These are phyloP conservation scores for Athene noctua DNA, from an alignment of 2,113 vertebrate genomes.

Conservation along the genomic window DNA sequence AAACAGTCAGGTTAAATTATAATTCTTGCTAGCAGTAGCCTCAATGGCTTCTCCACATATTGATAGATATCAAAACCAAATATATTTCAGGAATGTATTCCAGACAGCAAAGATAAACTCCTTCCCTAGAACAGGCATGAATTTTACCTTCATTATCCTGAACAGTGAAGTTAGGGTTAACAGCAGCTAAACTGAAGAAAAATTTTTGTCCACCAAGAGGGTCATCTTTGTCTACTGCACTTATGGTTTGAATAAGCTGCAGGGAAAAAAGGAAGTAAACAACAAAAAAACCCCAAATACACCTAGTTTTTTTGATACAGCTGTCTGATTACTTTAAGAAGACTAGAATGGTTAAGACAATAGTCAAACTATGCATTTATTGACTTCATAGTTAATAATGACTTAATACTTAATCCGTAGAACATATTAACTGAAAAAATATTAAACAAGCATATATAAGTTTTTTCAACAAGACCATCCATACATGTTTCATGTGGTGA, in stretches of 20 bases:
- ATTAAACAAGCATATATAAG: neutral
- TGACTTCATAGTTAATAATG: neutral
- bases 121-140: neutral
- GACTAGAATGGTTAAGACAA: neutral
- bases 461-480: neutral
- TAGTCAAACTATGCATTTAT: neutral
- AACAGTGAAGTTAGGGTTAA: slow-evolving; percentile 97
- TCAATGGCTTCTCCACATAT: neutral
- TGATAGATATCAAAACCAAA: neutral
- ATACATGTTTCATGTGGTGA: neutral
- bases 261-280: slow-evolving; percentile 17
- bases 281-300: neutral
- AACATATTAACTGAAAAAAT: neutral
- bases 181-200: slow-evolving; percentile 92
- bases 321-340: neutral
- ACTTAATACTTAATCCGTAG: neutral
- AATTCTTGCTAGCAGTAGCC: neutral
- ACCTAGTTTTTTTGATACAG: neutral
- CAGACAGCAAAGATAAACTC: neutral
- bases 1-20: neutral
- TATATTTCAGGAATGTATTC: neutral
- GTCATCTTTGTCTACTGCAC: slow-evolving; percentile 95
- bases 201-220: slow-evolving; percentile 96
- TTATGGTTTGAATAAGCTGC: slow-evolving; percentile 97
- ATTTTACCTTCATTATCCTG: slow-evolving; percentile 93